Conservation (phyloP, 1,140 invertebrate species). For the Drosophila asahinai region DNA sequence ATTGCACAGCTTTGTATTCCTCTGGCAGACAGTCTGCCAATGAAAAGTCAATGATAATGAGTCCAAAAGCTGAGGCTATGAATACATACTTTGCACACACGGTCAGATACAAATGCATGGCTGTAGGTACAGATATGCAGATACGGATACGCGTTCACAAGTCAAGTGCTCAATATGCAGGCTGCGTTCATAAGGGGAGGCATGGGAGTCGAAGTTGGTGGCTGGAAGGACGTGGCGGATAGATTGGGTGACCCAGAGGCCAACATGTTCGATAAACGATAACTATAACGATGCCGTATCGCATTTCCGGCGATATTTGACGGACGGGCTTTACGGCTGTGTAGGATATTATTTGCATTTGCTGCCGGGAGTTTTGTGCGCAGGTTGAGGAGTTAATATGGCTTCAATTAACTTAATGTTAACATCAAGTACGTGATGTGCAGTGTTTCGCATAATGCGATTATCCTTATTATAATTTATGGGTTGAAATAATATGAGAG, state of each 20-base stretch:
- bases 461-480: slow-evolving; percentile 42
- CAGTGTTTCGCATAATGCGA: slow-evolving; percentile 27
- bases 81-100: slow-evolving; percentile 59
- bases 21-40: slow-evolving; percentile 6
- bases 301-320: slow-evolving; percentile 28
- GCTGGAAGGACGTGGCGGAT: slow-evolving; percentile 22
- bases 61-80: slow-evolving; percentile 74
- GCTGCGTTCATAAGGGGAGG: slow-evolving; percentile 29
- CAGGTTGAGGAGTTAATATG: slow-evolving; percentile 21
- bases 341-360: slow-evolving; percentile 30
- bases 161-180: slow-evolving; percentile 64
- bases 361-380: slow-evolving; percentile 3
- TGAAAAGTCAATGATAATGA: slow-evolving; percentile 63
- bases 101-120: slow-evolving; percentile 6
- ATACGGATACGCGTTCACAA: slow-evolving; percentile 26
- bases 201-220: not conserved
- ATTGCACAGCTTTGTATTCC: slow-evolving; percentile 10
- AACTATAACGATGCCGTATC: slow-evolving; percentile 19
- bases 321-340: slow-evolving; percentile 16
- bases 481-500: slow-evolving; percentile 1
- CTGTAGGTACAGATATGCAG: slow-evolving; percentile 11
- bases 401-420: slow-evolving; percentile 44
- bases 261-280: slow-evolving; percentile 15
- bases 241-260: slow-evolving; percentile 39
- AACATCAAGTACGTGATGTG: slow-evolving; percentile 34